These are phyloP conservation scores for Acyrthosiphon pisum DNA, from an alignment of 1,140 invertebrate genomes.

Conservation along the genomic window DNA sequence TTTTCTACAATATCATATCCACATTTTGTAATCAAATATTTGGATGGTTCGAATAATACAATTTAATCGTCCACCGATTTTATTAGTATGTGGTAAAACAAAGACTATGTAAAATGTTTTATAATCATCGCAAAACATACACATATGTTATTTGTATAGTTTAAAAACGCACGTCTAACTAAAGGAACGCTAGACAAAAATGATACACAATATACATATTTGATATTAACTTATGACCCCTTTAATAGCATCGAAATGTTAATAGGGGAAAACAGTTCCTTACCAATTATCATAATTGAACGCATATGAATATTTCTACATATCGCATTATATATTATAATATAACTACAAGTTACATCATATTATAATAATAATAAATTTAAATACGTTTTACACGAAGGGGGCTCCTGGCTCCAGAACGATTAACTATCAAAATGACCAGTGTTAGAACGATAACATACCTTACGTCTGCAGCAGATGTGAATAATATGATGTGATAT, in stretches of 20 bases:
- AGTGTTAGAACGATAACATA: not conserved
- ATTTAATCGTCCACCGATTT: not conserved
- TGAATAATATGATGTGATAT: not conserved
- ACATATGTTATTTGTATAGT: not conserved
- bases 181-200: not conserved
- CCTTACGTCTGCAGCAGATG: not conserved
- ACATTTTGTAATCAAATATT: slow-evolving; percentile 19
- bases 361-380: not conserved
- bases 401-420: not conserved
- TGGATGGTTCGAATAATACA: not conserved
- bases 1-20: not conserved
- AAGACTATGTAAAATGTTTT: not conserved
- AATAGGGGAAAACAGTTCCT: slow-evolving; percentile 31
- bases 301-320: not conserved
- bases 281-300: slow-evolving; percentile 20
- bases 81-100: not conserved
- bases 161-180: not conserved
- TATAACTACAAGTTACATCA: not conserved
- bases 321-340: not conserved
- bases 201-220: slow-evolving; percentile 31
- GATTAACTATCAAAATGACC: not conserved
- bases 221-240: slow-evolving; percentile 20
- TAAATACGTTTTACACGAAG: not conserved
- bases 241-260: not conserved
- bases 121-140: not conserved